phyloP scores from a whole-genome alignment of 2,888 invertebrate genomes.

The Heterodera filipjevi region DNA sequence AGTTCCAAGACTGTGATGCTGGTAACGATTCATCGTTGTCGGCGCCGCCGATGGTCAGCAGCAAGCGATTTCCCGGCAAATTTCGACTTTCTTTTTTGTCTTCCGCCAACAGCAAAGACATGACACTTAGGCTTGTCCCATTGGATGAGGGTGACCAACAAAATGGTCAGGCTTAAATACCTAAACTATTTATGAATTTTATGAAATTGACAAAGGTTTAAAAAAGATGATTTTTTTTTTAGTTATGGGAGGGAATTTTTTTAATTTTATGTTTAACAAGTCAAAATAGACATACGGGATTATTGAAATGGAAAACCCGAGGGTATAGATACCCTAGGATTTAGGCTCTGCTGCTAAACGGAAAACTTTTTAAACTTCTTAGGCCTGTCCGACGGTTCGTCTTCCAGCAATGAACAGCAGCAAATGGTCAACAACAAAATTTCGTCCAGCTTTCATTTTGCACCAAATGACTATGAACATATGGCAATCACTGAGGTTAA shows the following conservation, averaged over 20 bases:
- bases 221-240: background rate
- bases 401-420: background rate
- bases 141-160: background rate
- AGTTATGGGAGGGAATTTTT: background rate
- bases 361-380: background rate
- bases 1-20: background rate
- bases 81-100: background rate
- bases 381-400: background rate
- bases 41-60: background rate
- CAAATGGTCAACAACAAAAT: background rate
- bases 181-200: background rate
- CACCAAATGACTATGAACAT: background rate
- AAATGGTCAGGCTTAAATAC: background rate
- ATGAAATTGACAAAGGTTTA: background rate
- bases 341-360: background rate
- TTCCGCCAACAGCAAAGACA: background rate
- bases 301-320: too few species aligned
- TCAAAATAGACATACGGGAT: too few species aligned
- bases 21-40: background rate
- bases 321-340: too few species aligned
- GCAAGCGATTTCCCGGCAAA: background rate
- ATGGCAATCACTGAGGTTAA: slow-evolving; percentile 2
- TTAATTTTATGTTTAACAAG: too few species aligned
- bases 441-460: background rate
- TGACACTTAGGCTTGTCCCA: background rate